Evolutionary conservation across 2,888 invertebrate genomes (phyloP).

Genomic region (Chesias legatella): DNA sequence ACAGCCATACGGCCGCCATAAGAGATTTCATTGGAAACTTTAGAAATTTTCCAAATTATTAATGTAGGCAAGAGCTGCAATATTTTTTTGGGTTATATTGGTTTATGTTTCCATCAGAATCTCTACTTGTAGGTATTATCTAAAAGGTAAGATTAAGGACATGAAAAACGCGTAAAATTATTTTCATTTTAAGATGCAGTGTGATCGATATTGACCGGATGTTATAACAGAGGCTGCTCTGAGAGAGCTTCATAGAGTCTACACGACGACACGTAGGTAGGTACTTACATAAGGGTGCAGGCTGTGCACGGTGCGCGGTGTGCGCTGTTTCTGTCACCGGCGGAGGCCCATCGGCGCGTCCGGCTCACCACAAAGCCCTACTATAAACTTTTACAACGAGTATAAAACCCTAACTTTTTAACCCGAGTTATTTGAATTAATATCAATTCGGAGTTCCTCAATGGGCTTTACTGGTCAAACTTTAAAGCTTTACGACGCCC

Average conservation of each 20-base stretch:
- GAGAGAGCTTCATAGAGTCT: constrained; percentile 37
- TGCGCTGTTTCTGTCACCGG: constrained; percentile 58
- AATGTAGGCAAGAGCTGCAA: too few species aligned
- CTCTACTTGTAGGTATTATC: too few species aligned
- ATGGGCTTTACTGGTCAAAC: constrained; percentile 80
- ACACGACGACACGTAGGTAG: constrained; percentile 11
- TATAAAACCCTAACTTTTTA: constrained; percentile 81
- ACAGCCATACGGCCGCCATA: too few species aligned
- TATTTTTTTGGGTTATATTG: too few species aligned
- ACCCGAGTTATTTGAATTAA: constrained; percentile 80
- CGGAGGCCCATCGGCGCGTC: constrained; percentile 72
- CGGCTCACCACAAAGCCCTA: constrained; percentile 77
- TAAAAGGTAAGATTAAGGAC: too few species aligned
- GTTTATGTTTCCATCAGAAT: too few species aligned
- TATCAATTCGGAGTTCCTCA: constrained; percentile 80
- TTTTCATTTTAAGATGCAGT: too few species aligned
- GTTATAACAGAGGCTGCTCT: too few species aligned
- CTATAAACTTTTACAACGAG: constrained; percentile 78
- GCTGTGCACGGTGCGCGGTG: constrained; percentile 38
- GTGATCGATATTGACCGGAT: too few species aligned
- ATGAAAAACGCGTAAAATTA: too few species aligned
- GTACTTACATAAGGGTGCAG: constrained; percentile 39
- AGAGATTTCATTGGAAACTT: too few species aligned
- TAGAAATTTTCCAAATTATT: too few species aligned
- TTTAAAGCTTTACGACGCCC: constrained; percentile 78